Percentiles rank a stretch among this genome's conserved stretches.
Evolutionary conservation across 2,797 vertebrate species (phyloP).

Genomic region (Brachyalestes nurse): DNA sequence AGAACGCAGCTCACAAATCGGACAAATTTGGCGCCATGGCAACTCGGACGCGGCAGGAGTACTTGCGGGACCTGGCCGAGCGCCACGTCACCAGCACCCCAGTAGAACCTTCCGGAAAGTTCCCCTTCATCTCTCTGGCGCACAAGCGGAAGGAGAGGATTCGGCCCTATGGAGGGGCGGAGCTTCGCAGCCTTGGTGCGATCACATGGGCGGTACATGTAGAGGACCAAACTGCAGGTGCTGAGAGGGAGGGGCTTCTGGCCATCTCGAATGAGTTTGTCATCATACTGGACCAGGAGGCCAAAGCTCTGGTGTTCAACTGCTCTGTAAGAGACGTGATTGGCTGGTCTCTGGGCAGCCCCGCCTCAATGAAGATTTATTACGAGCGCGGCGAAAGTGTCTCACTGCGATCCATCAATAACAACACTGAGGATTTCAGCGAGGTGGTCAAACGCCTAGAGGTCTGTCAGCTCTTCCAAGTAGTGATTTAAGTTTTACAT

Average conservation of each 20-base stretch:
- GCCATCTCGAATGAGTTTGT: constrained; percentile 94
- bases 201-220: constrained; percentile 91
- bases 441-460: constrained; percentile 95
- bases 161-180: constrained; percentile 89
- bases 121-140: constrained; percentile 95
- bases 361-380: constrained; percentile 92
- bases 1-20: constrained; percentile 97
- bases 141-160: constrained; percentile 93
- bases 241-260: constrained; percentile 90
- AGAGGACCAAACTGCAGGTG: constrained; percentile 90
- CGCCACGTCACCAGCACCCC: constrained; percentile 94
- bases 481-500: background rate
- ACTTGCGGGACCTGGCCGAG: constrained; percentile 94
- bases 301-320: constrained; percentile 92
- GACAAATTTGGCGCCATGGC: constrained; percentile 97
- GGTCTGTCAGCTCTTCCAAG: constrained; percentile 78
- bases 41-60: constrained; percentile 95
- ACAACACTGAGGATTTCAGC: constrained; percentile 91
- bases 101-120: constrained; percentile 92
- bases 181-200: constrained; percentile 90
- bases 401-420: constrained; percentile 90
- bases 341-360: constrained; percentile 91
- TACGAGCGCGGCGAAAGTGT: constrained; percentile 95
- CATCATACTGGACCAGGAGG: constrained; percentile 90
- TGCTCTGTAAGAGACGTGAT: constrained; percentile 94